A percentile compares a stretch with the other conserved stretches of the same genome.
phyloP scores from a whole-genome alignment of 2,888 invertebrate genomes.

The Isoperla grammatica region DNA sequence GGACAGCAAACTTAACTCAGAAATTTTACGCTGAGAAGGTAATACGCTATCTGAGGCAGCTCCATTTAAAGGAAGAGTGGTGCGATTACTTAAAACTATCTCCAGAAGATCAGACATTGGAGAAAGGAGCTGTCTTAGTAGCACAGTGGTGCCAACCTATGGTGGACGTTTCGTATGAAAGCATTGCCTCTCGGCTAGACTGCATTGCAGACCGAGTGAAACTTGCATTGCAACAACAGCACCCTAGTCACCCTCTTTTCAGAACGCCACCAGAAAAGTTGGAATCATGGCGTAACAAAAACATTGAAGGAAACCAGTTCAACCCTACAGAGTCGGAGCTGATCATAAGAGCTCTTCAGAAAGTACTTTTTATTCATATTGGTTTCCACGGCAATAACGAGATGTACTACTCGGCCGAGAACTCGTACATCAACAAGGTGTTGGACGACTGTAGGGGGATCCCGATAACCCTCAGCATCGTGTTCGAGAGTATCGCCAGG shows the following conservation, averaged over 20 bases:
- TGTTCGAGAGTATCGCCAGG: conserved; percentile 53
- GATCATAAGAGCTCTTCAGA: conserved; percentile 47
- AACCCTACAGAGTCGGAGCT: conserved; percentile 42
- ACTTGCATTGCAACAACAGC: conserved; percentile 37
- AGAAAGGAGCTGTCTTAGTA: conserved; percentile 53
- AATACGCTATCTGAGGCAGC: conserved; percentile 48
- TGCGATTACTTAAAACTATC: conserved; percentile 45
- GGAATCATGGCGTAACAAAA: conserved; percentile 43
- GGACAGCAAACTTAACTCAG: conserved; percentile 50
- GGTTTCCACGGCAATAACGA: conserved; percentile 49
- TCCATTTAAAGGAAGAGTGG: conserved; percentile 47
- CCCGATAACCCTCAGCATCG: conserved; percentile 53
- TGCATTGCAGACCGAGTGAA: conserved; percentile 41
- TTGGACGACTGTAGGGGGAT: conserved; percentile 49
- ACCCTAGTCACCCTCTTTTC: conserved; percentile 46
- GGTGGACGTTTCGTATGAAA: conserved; percentile 42
- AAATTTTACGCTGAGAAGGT: conserved; percentile 55
- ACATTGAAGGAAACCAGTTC: conserved; percentile 47
- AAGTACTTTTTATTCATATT: conserved; percentile 48
- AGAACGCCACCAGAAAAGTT: conserved; percentile 39
- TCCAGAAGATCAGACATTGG: conserved; percentile 46
- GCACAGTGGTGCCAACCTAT: conserved; percentile 59
- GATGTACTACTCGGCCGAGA: conserved; percentile 50
- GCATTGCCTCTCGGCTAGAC: conserved; percentile 44
- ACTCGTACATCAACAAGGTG: conserved; percentile 55